Evolutionary conservation across 2,113 vertebrate species (phyloP), one percentile per base, ranked within the genome.

Genomic region (Cheirogaleus medius): DNA sequence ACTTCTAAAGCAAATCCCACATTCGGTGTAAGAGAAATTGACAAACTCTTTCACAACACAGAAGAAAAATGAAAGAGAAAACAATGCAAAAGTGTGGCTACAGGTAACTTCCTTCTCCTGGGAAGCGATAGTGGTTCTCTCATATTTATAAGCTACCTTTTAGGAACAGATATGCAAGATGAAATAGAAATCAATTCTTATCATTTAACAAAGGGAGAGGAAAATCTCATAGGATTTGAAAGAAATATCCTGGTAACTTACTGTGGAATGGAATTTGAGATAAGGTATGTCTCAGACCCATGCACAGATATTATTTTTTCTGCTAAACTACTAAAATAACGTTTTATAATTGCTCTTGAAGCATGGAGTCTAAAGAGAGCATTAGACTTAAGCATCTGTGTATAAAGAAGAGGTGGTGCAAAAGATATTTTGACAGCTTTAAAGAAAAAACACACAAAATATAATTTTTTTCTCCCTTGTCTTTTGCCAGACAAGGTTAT

Each of bases 321-420:
- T 47, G 42, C 47, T 64, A 3, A 93, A 56, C 76, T 90, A 37
- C 27, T 63, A 63, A 98, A 85, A 71, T 85, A 73, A 14, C 34
- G 93, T 71, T 92, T 83, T 84, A 25, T 84, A 92, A 76, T 52
- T 84, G 23, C 44, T 87, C 73, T 97, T 86, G 52, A 92, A 94
- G n/a, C n/a, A 44, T 3, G 52, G 42, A 64, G 6, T 80, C 21
- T n/a, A 84, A 71, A 93, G 52, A 49, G 2, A 94, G 56, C 11
- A 42, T 92, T 42, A 71, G 25, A 77, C 7, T 80, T 74, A 93
- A 87, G 42, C 2, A 20, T 13, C 4, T 34, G 18, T 39, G 20
- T 90, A 21, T 44, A 80, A 78, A 52, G 73, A 68, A 81, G 9
- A 32, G 13, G 12, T 17, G 18, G 18, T 32, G 0, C n/a, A 78